Conservation (phyloP, 2,113 vertebrate species). For the Ailurus styani region DNA sequence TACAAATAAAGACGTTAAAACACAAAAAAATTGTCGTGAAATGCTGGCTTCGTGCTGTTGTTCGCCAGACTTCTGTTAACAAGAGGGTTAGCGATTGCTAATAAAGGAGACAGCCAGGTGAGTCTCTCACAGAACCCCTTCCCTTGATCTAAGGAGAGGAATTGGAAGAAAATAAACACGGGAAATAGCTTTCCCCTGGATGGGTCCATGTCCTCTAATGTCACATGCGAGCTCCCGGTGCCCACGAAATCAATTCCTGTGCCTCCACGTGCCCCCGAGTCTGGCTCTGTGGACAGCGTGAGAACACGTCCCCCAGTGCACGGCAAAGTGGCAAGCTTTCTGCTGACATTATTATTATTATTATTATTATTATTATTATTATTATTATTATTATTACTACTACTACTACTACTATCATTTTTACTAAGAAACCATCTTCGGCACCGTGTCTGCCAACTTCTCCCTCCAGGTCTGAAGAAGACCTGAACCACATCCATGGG, state of each 20-base stretch:
- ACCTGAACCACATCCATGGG: fast-evolving
- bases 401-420: too few species aligned
- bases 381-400: fast-evolving
- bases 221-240: fast-evolving
- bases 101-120: neutral
- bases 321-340: fast-evolving
- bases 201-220: neutral
- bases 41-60: neutral
- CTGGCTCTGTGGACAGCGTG: neutral
- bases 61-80: neutral
- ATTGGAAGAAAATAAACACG: neutral
- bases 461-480: neutral
- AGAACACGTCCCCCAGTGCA: fast-evolving
- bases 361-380: too few species aligned
- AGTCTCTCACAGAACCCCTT: neutral
- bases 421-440: neutral
- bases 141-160: neutral
- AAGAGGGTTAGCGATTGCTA: neutral
- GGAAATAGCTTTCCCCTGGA: neutral
- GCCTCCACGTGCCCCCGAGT: fast-evolving
- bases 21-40: neutral
- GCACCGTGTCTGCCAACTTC: fast-evolving
- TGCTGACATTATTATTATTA: fast-evolving
- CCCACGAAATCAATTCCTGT: too few species aligned
- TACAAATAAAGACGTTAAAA: neutral